These are phyloP conservation scores for Mola mola DNA, from an alignment of 2,113 vertebrate species.

Conservation along the genomic window DNA sequence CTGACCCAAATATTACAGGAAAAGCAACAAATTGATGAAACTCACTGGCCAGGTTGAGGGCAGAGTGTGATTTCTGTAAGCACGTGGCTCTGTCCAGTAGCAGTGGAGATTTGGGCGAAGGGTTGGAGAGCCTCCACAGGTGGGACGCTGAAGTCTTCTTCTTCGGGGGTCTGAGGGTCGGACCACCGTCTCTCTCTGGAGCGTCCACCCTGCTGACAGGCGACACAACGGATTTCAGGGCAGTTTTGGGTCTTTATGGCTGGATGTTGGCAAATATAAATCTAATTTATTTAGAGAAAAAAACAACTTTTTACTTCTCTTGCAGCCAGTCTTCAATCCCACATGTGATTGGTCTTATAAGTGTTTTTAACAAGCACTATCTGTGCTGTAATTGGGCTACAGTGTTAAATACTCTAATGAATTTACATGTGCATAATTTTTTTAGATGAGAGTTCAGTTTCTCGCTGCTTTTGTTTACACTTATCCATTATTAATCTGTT, in stretches of 20 bases:
- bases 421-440: constrained; percentile 1
- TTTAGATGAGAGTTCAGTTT: not conserved
- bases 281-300: too few species aligned
- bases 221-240: not conserved
- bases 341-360: too few species aligned
- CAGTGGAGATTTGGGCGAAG: constrained; percentile 42
- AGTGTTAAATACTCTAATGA: not conserved
- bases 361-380: not conserved
- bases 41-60: constrained; percentile 87
- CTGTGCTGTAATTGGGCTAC: not conserved
- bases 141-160: constrained; percentile 74
- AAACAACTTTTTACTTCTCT: too few species aligned
- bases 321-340: too few species aligned
- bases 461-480: not conserved
- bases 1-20: not conserved
- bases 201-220: constrained; percentile 23
- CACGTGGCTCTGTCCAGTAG: constrained; percentile 43
- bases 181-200: constrained; percentile 28
- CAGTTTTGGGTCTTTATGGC: too few species aligned
- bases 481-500: constrained; percentile 18
- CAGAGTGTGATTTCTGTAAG: constrained; percentile 87
- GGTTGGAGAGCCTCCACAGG: constrained; percentile 73
- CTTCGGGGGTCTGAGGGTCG: constrained; percentile 65
- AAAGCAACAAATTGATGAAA: not conserved
- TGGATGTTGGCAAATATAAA: too few species aligned